Evolutionary conservation across 2,113 vertebrate species (phyloP), one percentile per base, ranked within the genome.

Genomic region (Pomatorhinus ruficollis): DNA sequence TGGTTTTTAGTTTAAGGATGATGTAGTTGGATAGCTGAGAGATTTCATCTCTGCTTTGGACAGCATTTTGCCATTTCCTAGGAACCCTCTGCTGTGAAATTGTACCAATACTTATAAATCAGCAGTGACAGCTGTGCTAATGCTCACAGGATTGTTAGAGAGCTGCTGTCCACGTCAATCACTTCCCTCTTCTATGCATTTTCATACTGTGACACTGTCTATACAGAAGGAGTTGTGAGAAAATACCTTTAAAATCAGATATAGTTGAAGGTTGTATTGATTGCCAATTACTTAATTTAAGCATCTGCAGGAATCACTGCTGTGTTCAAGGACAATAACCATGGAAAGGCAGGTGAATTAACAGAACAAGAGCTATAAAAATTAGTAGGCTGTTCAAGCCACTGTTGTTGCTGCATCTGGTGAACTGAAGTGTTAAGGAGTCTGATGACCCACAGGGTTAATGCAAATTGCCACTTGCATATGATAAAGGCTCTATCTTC

Each of bases 1-100:
- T 59, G 30, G 21, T 1, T 87, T 77, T 81, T 40, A 19, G 19
- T 81, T 74, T 66, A 74, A 15, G 10, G 21, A 27, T 76, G 11
- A 11, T 30, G 22, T 4, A 2, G 10, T 16, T 30, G 14, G 20
- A 22, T 45, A 57, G n/a, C 6, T 0, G 1, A 53, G 25, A 75
- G 53, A 52, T 87, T 84, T 53, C 40, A 72, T 22, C 31, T 79
- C 47, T 70, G 13, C 69, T 64, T 66, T 59, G 49, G 35, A 81
- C 78, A 65, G 6, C 1, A 0, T 77, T 95, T 66, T 94, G 53
- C 68, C 59, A 24, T 76, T 69, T 35, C n/a, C 31, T 33, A 23
- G 52, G 66, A 69, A 9, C 2, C 1, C 10, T 75, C 49, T 86
- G 24, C 20, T 3, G 0, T 56, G 44, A 80, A 88, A 63, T 22